Percentiles rank a stretch among this genome's conserved stretches.
Conservation (phyloP, 1,140 invertebrate genomes). For the Drosophila tropicalis region DNA sequence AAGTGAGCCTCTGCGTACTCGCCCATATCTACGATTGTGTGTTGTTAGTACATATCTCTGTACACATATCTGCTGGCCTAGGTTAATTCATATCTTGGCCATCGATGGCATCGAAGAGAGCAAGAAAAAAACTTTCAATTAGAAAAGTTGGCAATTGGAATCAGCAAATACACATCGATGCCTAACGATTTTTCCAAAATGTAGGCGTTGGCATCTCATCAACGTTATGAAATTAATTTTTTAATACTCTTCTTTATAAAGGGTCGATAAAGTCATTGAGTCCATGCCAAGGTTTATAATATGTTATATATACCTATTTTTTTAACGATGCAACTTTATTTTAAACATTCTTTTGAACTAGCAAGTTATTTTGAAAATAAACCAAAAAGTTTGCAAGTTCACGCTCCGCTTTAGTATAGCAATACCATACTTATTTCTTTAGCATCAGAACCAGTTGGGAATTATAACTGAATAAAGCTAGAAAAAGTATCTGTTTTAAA, state of each 20-base stretch:
- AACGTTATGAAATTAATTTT: slow-evolving; percentile 66
- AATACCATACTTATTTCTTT: too few species aligned
- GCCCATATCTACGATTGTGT: slow-evolving; percentile 34
- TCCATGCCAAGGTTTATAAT: too few species aligned
- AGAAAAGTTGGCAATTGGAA: slow-evolving; percentile 52
- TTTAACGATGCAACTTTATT: too few species aligned
- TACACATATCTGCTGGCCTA: slow-evolving; percentile 30
- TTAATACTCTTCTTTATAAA: not conserved
- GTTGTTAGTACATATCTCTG: slow-evolving; percentile 41
- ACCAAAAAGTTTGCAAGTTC: too few species aligned
- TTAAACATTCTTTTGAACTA: too few species aligned
- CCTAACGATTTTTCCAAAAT: slow-evolving; percentile 21
- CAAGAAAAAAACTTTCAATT: slow-evolving; percentile 53
- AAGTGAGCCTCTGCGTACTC: not conserved
- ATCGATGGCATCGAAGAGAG: slow-evolving; percentile 45
- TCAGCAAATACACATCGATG: slow-evolving; percentile 41
- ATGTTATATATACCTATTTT: too few species aligned
- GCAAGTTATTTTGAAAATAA: too few species aligned
- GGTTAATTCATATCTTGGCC: slow-evolving; percentile 70
- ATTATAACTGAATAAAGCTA: too few species aligned
- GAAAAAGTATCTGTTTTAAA: too few species aligned
- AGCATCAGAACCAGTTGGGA: too few species aligned
- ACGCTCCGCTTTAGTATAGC: too few species aligned
- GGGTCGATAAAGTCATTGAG: not conserved
- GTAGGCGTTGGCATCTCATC: slow-evolving; percentile 54